Conservation (phyloP, 2,888 invertebrate species). For the Actias luna region DNA sequence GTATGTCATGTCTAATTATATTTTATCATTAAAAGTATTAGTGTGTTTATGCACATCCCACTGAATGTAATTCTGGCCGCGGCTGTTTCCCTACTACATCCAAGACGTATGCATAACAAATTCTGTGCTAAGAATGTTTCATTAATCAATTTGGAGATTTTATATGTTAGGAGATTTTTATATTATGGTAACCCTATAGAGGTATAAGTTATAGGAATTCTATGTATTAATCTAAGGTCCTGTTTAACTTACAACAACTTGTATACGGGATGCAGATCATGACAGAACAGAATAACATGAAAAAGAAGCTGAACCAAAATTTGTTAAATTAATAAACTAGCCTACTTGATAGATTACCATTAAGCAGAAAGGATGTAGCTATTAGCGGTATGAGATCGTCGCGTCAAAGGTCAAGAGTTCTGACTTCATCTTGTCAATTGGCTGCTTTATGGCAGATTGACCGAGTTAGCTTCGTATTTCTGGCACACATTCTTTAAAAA, state of each 20-base stretch:
- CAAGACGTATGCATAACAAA: no score
- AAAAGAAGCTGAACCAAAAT: background rate
- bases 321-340: conserved; percentile 2
- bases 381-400: conserved; percentile 24
- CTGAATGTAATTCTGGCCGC: no score
- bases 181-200: no score
- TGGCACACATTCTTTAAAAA: background rate
- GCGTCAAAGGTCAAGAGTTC: conserved; percentile 26
- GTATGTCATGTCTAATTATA: no score
- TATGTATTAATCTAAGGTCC: no score
- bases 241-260: background rate
- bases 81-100: no score
- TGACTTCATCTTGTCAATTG: conserved; percentile 31
- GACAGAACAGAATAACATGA: background rate
- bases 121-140: no score
- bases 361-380: conserved; percentile 27
- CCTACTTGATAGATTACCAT: conserved; percentile 10
- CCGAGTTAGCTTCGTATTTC: conserved; percentile 12
- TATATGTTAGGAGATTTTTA: no score
- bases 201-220: no score
- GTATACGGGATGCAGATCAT: background rate
- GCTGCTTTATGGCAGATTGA: conserved; percentile 14
- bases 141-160: no score
- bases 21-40: no score
- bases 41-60: no score